A percentile compares a stretch with the other conserved stretches of the same genome.
Evolutionary conservation across 2,113 vertebrate species (phyloP).

Genomic region (Lethenteron reissneri): DNA sequence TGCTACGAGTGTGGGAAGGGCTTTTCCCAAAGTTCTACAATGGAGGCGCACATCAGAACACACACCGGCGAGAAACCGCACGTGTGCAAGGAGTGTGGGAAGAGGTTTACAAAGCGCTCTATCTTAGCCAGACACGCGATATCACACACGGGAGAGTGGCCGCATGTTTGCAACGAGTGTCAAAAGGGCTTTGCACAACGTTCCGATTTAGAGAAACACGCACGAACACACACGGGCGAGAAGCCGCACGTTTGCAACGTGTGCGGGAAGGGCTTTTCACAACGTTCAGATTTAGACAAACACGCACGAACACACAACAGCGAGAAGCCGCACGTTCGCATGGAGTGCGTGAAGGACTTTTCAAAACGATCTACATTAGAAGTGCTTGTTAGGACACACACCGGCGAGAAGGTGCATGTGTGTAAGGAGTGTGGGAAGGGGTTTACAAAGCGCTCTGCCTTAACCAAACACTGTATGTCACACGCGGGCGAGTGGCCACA

Average conservation of each 20-base stretch:
- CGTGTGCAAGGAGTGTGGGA: background rate
- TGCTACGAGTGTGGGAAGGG: background rate
- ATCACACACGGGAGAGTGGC: background rate
- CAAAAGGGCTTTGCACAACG: background rate
- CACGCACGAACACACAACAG: too few species aligned
- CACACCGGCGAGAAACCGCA: background rate
- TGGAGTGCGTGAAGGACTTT: too few species aligned
- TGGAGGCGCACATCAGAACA: background rate
- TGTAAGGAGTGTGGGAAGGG: too few species aligned
- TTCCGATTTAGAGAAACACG: background rate
- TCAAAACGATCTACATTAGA: too few species aligned
- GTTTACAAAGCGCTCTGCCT: too few species aligned
- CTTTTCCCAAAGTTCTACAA: background rate
- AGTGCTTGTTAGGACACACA: too few species aligned
- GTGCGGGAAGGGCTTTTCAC: background rate
- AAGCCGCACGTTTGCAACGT: background rate
- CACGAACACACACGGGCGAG: constrained; percentile 1
- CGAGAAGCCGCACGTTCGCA: too few species aligned
- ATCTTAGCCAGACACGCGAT: background rate
- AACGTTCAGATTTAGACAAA: too few species aligned
- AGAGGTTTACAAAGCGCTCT: background rate
- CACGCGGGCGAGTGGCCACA: too few species aligned
- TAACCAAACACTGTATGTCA: too few species aligned
- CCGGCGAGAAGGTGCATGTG: too few species aligned
- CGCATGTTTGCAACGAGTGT: background rate